Base-by-base conservation (phyloP, 2,797 vertebrate species). In the Propithecus deckenii region DNA sequence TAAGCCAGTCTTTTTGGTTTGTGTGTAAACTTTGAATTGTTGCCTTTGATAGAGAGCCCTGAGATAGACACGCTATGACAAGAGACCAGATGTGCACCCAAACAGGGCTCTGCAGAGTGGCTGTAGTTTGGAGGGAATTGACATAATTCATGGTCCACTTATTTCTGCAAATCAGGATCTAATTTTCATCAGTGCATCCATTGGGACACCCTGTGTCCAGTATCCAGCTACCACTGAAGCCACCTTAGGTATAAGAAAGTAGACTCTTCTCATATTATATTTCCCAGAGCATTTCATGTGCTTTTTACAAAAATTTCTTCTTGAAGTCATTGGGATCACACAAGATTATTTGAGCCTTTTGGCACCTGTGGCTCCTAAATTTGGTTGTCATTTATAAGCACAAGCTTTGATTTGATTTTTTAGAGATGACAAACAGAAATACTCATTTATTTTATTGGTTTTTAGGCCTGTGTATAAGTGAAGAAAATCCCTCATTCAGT, bases 231-330 rank as follows among this genome's bases (percentile, higher is more conserved):
- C 75, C 78, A 28, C 14, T 23, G 28, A 96, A 86, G n/a, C 76
- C 67, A 46, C 35, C 48, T 48, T 38, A 91, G 41, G 57, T 81
- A 81, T 90, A 57, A 86, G 20, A 74, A 85, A 15, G 6, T 65
- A 59, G 32, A 89, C 92, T 95, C 15, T 55, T 55, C 7, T 55
- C 92, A 76, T 61, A 81, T 86, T 63, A 17, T 71, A 75, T 95
- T 93, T 92, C 69, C 78, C 75, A 50, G 22, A 94, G 30, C 80
- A 90, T 50, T 86, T 90, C 57, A 59, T 81, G 65, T 74, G 57
- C 28, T 88, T 86, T 86, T 72, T 18, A 43, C 25, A 55, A 86
- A 79, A 72, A 79, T 69, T 32, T 94, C 35, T 72, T 92, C 75
- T 91, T 52, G 41, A 95, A 92, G 22, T 75, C n/a, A 74, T 74